A percentile compares a stretch with the other conserved stretches of the same genome.
Evolutionary conservation across 2,888 invertebrate genomes (phyloP).

Genomic region (Folsomia candida): DNA sequence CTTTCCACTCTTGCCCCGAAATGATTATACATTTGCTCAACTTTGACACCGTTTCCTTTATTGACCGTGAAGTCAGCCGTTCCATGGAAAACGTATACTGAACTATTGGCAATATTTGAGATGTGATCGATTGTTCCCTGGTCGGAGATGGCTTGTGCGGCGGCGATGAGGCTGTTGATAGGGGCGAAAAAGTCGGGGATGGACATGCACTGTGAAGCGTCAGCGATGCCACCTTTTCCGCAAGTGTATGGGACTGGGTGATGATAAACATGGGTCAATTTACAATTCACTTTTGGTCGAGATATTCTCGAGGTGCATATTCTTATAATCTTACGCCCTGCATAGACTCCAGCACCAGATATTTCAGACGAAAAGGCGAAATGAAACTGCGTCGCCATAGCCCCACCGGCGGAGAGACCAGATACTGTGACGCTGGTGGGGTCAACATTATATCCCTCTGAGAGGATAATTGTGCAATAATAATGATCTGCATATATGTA

Average conservation of each 20-base stretch:
- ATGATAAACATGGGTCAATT: background rate
- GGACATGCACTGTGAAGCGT: conserved; percentile 12
- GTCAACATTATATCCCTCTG: conserved; percentile 1
- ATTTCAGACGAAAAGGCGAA: background rate
- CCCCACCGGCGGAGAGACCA: background rate
- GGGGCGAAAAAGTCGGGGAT: conserved; percentile 8
- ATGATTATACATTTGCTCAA: conserved; percentile 38
- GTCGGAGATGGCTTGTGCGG: background rate
- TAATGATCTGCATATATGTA: background rate
- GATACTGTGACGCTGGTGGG: background rate
- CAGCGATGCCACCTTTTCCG: conserved; percentile 14
- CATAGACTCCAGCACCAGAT: background rate
- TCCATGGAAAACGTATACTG: conserved; percentile 53
- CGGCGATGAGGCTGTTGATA: background rate
- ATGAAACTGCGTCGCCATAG: background rate
- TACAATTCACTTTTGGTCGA: background rate
- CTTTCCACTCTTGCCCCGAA: conserved; percentile 35
- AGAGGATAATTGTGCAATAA: background rate
- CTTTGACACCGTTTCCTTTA: conserved; percentile 30
- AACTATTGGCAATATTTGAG: conserved; percentile 51
- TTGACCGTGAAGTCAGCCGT: conserved; percentile 47
- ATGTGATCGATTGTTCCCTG: conserved; percentile 51
- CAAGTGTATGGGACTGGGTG: conserved; percentile 6
- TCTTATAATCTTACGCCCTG: background rate
- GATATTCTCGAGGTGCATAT: background rate